Evolutionary conservation across 2,797 vertebrate species (phyloP).

Genomic region (Sebastes hubbsi): DNA sequence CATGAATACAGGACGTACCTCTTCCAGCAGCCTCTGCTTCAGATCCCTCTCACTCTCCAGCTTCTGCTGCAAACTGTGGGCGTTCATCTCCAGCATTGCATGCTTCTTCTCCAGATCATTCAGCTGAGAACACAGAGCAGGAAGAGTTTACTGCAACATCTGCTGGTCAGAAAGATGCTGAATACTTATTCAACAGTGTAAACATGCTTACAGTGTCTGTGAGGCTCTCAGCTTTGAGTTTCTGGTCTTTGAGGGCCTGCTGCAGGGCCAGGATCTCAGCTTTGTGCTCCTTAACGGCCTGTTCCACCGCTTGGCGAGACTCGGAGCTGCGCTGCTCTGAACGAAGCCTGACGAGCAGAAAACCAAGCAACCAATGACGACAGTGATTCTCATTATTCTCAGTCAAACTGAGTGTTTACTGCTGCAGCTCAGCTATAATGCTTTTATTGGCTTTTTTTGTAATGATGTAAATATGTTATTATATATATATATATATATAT

Average conservation of each 20-base stretch:
- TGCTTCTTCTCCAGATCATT: slow-evolving; percentile 98
- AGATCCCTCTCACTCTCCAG: slow-evolving; percentile 95
- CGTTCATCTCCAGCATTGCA: slow-evolving; percentile 97
- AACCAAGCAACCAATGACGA: background rate
- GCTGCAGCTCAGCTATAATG: background rate
- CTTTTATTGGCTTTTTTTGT: background rate
- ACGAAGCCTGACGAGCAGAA: slow-evolving; percentile 81
- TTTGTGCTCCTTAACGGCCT: slow-evolving; percentile 98
- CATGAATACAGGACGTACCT: slow-evolving; percentile 78
- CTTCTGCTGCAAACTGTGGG: slow-evolving; percentile 96
- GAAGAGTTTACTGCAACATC: background rate
- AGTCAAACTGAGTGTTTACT: too few relatives aligned
- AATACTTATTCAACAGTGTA: background rate
- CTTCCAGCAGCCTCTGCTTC: slow-evolving; percentile 95
- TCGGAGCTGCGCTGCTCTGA: slow-evolving; percentile 95
- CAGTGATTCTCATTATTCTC: too few relatives aligned
- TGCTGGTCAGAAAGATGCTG: background rate
- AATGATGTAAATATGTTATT: too few relatives aligned
- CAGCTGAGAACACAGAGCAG: slow-evolving; percentile 77
- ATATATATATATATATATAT: too few relatives aligned
- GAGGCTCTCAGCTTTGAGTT: slow-evolving; percentile 97
- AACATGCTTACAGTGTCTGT: slow-evolving; percentile 89
- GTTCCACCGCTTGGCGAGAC: slow-evolving; percentile 94
- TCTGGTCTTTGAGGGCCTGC: slow-evolving; percentile 97
- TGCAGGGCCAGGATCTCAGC: slow-evolving; percentile 95